phyloP scores from a whole-genome alignment of 1,140 invertebrate genomes.

The Drosophila melanogaster region Release_6_plus_ISO1_MT NT_037436.4:20728001-20728500 shows the following conservation, averaged over 20 bases:
- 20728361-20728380: conserved; percentile 63
- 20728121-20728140: conserved; percentile 58
- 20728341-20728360: conserved; percentile 79
- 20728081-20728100: conserved; percentile 5
- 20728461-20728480: conserved; percentile 37
- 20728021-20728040: conserved; percentile 80
- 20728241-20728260: conserved; percentile 38
- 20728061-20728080: conserved; percentile 58
- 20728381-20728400: conserved; percentile 57
- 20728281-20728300: conserved; percentile 32
- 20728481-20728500: conserved; percentile 27
- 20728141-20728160: conserved; percentile 79
- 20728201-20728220: conserved; percentile 82
- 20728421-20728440: conserved; percentile 29
- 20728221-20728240: conserved; percentile 47
- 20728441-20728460: conserved; percentile 32
- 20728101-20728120: conserved; percentile 11
- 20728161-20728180: conserved; percentile 72
- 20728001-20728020: conserved; percentile 76
- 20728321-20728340: conserved; percentile 77
- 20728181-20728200: conserved; percentile 77
- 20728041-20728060: conserved; percentile 77
- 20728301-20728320: conserved; percentile 80
- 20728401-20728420: conserved; percentile 68
- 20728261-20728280: conserved; percentile 44